These are phyloP conservation scores for Sciurus vulgaris DNA, from an alignment of 2,797 vertebrate species.

Conservation along the genomic window DNA sequence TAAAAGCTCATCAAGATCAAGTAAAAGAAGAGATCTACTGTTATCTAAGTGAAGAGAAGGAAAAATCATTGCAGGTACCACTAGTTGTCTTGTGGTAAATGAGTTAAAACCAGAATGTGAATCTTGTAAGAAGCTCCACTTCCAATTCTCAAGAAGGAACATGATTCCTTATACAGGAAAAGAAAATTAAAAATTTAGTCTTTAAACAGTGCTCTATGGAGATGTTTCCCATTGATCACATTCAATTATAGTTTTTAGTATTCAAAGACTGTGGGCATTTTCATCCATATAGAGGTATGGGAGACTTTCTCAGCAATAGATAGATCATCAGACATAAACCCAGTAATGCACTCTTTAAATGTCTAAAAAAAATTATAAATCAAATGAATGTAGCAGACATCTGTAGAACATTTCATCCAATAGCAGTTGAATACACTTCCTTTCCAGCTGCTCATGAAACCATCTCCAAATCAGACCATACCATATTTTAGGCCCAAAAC, in stretches of 20 bases:
- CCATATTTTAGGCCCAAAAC: no score
- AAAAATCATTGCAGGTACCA: neutral
- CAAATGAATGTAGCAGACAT: no score
- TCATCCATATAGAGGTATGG: neutral
- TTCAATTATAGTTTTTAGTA: slow-evolving; percentile 1
- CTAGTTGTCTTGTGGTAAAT: neutral
- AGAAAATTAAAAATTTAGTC: neutral
- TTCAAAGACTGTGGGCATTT: neutral
- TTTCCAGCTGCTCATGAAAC: no score
- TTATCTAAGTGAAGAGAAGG: neutral
- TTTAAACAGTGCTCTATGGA: neutral
- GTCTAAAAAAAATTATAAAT: no score
- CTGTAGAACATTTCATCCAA: no score
- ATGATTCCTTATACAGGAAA: neutral
- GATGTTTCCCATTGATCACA: neutral
- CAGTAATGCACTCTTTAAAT: no score
- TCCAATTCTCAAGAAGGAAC: neutral
- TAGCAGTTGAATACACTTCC: no score
- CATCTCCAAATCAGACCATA: no score
- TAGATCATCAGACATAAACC: no score
- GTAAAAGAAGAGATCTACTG: neutral
- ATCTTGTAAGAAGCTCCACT: neutral
- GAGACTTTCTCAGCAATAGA: no score
- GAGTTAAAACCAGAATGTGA: neutral
- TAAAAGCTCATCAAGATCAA: neutral